Evolutionary conservation across 2,113 vertebrate species (phyloP).

Genomic region (Chloropsis hardwickii): DNA sequence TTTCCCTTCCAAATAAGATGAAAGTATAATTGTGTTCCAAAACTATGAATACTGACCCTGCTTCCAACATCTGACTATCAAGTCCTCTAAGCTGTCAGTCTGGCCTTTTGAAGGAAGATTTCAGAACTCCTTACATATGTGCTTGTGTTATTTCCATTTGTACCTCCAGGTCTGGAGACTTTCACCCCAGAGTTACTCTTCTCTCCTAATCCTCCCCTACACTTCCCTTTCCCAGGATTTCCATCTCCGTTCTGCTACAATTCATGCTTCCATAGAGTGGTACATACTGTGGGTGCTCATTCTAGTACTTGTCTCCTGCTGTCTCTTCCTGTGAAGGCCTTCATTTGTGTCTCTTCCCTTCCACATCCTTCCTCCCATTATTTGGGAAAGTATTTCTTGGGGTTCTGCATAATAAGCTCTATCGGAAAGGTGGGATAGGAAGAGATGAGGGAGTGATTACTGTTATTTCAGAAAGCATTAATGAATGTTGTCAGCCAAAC

Average conservation of each 20-base stretch:
- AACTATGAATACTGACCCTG: not conserved
- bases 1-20: not conserved
- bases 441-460: not conserved
- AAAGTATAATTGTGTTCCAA: not conserved
- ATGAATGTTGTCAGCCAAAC: not conserved
- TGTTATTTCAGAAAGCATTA: slow-evolving; percentile 33
- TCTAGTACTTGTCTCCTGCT: not conserved
- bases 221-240: not conserved
- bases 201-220: not conserved
- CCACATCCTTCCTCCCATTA: not conserved
- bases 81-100: not conserved
- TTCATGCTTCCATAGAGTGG: not conserved
- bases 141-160: not conserved
- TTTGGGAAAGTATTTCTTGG: not conserved
- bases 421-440: not conserved
- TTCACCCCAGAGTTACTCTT: not conserved
- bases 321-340: not conserved
- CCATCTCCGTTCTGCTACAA: not conserved
- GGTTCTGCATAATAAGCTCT: not conserved
- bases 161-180: not conserved
- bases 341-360: not conserved
- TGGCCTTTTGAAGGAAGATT: not conserved
- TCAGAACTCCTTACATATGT: not conserved
- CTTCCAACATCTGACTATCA: not conserved
- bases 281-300: not conserved